Evolutionary conservation across 2,113 vertebrate species (phyloP).

Genomic region (Phaethon lepturus): DNA sequence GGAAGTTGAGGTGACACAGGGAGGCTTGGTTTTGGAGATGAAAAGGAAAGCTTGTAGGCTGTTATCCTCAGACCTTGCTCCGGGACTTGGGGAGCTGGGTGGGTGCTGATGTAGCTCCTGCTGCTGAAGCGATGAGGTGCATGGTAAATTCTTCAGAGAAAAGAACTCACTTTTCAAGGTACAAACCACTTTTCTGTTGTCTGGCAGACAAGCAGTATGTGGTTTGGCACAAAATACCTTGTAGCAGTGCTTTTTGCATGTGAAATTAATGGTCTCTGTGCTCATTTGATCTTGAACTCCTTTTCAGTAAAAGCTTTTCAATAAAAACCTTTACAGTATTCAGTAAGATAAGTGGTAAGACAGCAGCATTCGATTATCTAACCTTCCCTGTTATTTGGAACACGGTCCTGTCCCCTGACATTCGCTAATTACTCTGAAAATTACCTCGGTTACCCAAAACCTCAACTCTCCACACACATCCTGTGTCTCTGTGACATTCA

Average conservation of each 20-base stretch:
- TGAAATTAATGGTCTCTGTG: conserved; percentile 29
- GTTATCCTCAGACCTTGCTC: not conserved
- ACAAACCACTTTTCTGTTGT: not conserved
- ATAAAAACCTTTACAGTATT: conserved; percentile 56
- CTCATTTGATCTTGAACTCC: conserved; percentile 49
- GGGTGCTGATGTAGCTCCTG: not conserved
- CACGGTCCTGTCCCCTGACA: conserved; percentile 41
- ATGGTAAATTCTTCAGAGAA: not conserved
- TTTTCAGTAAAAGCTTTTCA: conserved; percentile 67
- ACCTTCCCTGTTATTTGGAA: conserved; percentile 61
- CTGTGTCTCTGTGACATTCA: conserved; percentile 58
- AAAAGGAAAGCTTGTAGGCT: not conserved
- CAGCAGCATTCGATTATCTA: conserved; percentile 62
- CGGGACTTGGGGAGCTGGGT: not conserved
- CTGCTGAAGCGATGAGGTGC: not conserved
- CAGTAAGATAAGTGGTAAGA: conserved; percentile 55
- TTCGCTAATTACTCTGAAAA: conserved; percentile 72
- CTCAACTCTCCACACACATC: conserved; percentile 47
- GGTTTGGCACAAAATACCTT: conserved; percentile 26
- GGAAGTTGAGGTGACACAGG: fast-evolving
- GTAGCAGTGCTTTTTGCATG: not conserved
- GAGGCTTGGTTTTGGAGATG: not conserved
- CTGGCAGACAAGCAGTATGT: not conserved
- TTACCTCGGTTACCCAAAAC: conserved; percentile 63
- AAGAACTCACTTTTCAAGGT: not conserved